Evolutionary conservation across 2,797 vertebrate genomes (phyloP), one percentile per base, ranked within the genome.

Genomic region (Eulemur rubriventer): DNA sequence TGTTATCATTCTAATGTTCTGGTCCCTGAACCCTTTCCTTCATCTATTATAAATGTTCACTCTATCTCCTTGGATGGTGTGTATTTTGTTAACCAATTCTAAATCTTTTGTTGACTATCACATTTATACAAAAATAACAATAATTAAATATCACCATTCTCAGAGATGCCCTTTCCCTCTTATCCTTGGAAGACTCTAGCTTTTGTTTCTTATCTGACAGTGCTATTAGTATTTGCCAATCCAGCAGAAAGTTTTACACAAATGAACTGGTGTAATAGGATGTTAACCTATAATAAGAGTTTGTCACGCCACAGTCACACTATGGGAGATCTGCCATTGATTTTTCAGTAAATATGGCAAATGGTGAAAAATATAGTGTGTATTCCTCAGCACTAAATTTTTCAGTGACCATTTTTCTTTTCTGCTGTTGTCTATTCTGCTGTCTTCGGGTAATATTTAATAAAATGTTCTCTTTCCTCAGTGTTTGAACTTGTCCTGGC

Each of bases 291-390:
- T 97, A 99, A 99, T 98, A 98, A 98, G 98, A 97, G 95, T 98
- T 98, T 98, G 98, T 98, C 98, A 98, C 93, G 91, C 95, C 97
- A 83, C 91, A 97, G 97, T 97, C 97, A 97, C 96, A 98, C 78
- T 55, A 86, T 33, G 35, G 87, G 96, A 98, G 97, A 98, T 97
- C 96, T 97, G 84, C 91, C 97, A 98, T 98, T 98, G 98, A 99
- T 98, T 99, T 99, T 98, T 98, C 98, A 98, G 96, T 98, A 98
- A 98, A 98, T 97, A 98, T 96, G 96, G 97, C 4, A 98, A 98
- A 98, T 17, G 4, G 96, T 55, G 17, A 97, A 98, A 98, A 98
- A 97, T 97, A 98, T 38, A 96, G 97, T 89, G n/a, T 95, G 81
- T 84, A 86, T 97, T 97, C 93, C 96, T 97, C 83, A 96, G 98